These are phyloP conservation scores for Nasonia longicornis DNA, from an alignment of 1,140 invertebrate genomes.

Conservation along the genomic window DNA sequence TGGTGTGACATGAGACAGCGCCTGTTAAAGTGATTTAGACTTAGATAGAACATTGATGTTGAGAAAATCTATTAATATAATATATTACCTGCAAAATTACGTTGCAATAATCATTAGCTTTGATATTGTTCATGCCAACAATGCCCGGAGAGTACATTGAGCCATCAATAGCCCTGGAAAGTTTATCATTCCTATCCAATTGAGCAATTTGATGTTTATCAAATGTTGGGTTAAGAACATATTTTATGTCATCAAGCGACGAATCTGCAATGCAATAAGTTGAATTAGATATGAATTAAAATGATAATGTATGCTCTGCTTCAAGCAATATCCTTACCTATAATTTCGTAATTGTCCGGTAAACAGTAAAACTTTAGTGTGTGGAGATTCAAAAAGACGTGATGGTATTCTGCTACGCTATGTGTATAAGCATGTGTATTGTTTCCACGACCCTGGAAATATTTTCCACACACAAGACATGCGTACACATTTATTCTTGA, in stretches of 20 bases:
- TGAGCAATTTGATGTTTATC: constrained; percentile 82
- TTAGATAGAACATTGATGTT: constrained; percentile 18
- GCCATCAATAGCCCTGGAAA: constrained; percentile 96
- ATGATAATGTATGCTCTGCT: constrained; percentile 58
- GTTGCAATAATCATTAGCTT: constrained; percentile 99
- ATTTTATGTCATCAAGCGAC: constrained; percentile 98
- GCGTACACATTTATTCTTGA: constrained; percentile 99
- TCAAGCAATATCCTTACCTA: constrained; percentile 86
- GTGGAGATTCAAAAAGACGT: constrained; percentile 97
- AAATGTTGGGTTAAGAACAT: constrained; percentile 98
- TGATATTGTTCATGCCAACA: constrained; percentile 98
- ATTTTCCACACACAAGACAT: constrained; percentile 99
- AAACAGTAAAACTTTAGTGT: constrained; percentile 99
- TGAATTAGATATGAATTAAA: constrained; percentile 62
- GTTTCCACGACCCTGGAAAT: constrained; percentile 97
- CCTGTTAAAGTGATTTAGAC: constrained; percentile 70
- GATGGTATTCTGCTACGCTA: constrained; percentile 96
- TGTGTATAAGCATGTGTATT: constrained; percentile 99
- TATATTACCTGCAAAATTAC: constrained; percentile 90
- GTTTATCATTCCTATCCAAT: constrained; percentile 86
- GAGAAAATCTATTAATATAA: not conserved
- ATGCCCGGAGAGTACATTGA: constrained; percentile 97
- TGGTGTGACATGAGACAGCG: constrained; percentile 93
- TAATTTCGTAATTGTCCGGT: constrained; percentile 99
- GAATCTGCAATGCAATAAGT: constrained; percentile 78